phyloP scores from a whole-genome alignment of 2,797 vertebrate genomes.

The Jordanella pulchra region DNA sequence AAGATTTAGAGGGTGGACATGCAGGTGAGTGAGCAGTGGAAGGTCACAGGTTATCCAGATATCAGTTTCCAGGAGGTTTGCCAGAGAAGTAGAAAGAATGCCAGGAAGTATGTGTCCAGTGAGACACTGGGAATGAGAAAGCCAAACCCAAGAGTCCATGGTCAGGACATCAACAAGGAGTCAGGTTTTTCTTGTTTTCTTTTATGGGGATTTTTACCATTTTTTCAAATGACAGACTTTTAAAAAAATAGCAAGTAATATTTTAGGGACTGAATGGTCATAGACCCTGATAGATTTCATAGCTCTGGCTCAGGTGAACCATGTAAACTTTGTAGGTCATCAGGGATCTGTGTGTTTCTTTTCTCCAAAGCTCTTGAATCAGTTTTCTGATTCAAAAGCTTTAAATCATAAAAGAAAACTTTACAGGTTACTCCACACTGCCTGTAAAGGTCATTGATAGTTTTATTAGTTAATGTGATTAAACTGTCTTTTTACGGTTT shows the following conservation, averaged over 20 bases:
- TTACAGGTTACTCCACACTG: neutral
- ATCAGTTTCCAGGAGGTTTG: neutral
- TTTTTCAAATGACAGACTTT: neutral
- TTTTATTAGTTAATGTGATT: neutral
- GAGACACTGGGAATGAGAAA: neutral
- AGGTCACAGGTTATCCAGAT: neutral
- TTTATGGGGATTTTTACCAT: neutral
- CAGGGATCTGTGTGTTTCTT: neutral
- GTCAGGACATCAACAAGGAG: neutral
- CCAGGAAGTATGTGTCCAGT: neutral
- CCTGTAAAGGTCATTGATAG: neutral
- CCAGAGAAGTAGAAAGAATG: neutral
- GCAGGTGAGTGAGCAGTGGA: neutral
- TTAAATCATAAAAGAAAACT: neutral
- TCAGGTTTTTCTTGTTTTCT: neutral
- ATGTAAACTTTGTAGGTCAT: neutral
- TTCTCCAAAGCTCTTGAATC: neutral
- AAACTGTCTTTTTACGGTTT: neutral
- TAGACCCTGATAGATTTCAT: neutral
- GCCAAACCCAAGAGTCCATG: neutral
- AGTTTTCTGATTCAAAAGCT: neutral
- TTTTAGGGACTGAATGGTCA: neutral
- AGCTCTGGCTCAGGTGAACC: neutral
- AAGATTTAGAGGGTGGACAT: no score
- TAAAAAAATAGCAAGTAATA: neutral